Evolutionary conservation across 1,140 invertebrate species (phyloP), one percentile per base, ranked within the genome.

Genomic region (Procambarus clarkii): DNA sequence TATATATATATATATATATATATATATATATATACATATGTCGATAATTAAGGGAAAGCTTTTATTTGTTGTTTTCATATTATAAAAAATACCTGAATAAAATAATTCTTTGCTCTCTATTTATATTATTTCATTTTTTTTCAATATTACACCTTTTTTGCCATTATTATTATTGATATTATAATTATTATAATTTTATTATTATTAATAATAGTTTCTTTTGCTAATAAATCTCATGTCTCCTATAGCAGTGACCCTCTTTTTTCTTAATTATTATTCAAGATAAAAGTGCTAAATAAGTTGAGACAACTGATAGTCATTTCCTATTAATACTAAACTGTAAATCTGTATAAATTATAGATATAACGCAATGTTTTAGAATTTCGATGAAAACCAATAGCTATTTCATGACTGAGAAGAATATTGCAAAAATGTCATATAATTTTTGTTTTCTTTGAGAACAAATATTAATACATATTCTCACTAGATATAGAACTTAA

Each of bases 291-390:
- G 9, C 79, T 87, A 87, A 87, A 60, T 87, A 79, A 87, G 60
- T 24, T 69, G 85, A 77, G 77, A 71, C n/a, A 78, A 58, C 77
- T 91, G 89, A n/a, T 86, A 91, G 89, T 91, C 89, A 91, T 85
- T n/a, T 86, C 82, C 89, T 34, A 79, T 69, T 91, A 91, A 85
- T 84, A 79, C 54, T 79, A 69, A 86, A 85, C 44, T 79, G 82
- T 85, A 85, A 91, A 79, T 85, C 9, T 79, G 76, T 64, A 79
- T 71, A 71, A 85, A 79, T 79, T 34, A n/a, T 86, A 91, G 60
- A 85, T 24, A 85, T 79, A 34, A 80, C 54, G 45, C 60, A 48
- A 71, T 80, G 34, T 34, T 77, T 85, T 44, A 60, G 79, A 71
- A 54, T 58, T 91, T 44, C 60, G 58, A 91, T 34, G 64, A 78